Base-by-base conservation (phyloP, 2,888 invertebrate genomes). In the Pollenia amentaria region DNA sequence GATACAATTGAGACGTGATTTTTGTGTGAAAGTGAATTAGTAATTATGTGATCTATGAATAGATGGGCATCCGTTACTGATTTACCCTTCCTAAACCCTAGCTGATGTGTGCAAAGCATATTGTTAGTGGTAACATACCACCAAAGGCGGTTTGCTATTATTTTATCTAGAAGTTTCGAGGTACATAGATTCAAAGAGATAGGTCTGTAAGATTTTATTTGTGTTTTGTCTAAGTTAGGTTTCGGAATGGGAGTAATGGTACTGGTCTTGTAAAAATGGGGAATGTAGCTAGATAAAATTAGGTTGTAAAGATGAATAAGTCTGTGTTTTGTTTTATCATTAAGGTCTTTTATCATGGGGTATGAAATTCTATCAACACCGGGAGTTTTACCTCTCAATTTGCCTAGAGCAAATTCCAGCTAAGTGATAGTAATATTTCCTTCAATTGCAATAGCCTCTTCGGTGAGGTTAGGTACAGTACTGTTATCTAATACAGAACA, bases 111-210 rank as follows among this genome's bases (percentile, higher is more conserved):
- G 64, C 67, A 51, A 6, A 82, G 42, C 29, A 85, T 40, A 16
- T 81, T 75, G n/a, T 73, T 62, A 10, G 60, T 29, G 21, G 57
- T 51, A 60, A 69, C 46, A 64, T 87, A 85, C 87, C 88, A 88
- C 29, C n/a, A n/a, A n/a, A 84, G 44, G 11, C 84, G 53, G 11
- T 81, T 85, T 0, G 81, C 72, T 11, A 85, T 73, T 7, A 84
- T 88, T 75, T 87, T 88, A 21, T 87, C 85, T 2, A 88, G 38
- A 1, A 88, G 9, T 85, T 88, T 88, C 9, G 88, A 53, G 29
- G 76, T 38, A 57, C 87, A 87, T 12, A 80, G 51, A 29, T 89
- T 87, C 0, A 87, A 84, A 4, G 85, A 87, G 3, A 87, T 89
- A 0, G 89, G 88, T 3, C 88, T 80, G 57, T 88, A 88, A 2